phyloP scores from a whole-genome alignment of 92 coral and sea anemone genomes.

The Epizoanthus ramosus region DNA sequence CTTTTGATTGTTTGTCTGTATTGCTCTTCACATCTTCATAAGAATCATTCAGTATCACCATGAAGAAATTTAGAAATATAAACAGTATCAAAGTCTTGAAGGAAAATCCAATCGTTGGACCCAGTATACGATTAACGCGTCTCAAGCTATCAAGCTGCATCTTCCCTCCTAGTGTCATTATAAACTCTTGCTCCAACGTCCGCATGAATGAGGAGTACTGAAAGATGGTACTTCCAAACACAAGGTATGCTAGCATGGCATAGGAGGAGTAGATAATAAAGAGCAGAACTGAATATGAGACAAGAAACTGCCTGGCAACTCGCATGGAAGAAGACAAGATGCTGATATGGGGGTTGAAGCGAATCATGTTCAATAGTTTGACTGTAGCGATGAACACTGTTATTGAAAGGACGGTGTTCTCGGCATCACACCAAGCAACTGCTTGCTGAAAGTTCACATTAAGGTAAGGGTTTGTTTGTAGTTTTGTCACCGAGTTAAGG shows the following conservation, averaged over 20 bases:
- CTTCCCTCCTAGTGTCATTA: conserved; percentile 74
- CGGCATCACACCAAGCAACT: conserved; percentile 66
- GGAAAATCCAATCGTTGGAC: conserved; percentile 67
- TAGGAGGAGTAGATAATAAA: conserved; percentile 55
- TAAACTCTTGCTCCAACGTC: conserved; percentile 57
- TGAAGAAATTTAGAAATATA: conserved; percentile 80
- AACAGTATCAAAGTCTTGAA: conserved; percentile 67
- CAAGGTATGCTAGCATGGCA: conserved; percentile 53
- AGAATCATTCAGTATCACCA: conserved; percentile 77
- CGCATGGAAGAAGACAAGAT: conserved; percentile 67
- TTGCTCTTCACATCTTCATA: conserved; percentile 63
- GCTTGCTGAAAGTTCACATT: conserved; percentile 71
- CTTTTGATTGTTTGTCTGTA: conserved; percentile 57
- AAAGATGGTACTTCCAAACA: conserved; percentile 53
- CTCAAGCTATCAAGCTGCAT: conserved; percentile 51
- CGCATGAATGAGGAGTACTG: conserved; percentile 53
- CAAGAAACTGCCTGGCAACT: conserved; percentile 53
- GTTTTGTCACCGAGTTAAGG: conserved; percentile 51
- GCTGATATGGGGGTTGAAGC: conserved; percentile 78
- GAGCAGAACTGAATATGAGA: conserved; percentile 67
- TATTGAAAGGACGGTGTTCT: conserved; percentile 64
- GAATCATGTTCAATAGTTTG: conserved; percentile 72
- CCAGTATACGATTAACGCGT: conserved; percentile 53
- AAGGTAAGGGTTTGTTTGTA: conserved; percentile 71
- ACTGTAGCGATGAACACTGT: conserved; percentile 70